A percentile compares a stretch with the other conserved stretches of the same genome.
phyloP scores from a whole-genome alignment of 2,113 vertebrate species.

The Salvelinus namaycush region DNA sequence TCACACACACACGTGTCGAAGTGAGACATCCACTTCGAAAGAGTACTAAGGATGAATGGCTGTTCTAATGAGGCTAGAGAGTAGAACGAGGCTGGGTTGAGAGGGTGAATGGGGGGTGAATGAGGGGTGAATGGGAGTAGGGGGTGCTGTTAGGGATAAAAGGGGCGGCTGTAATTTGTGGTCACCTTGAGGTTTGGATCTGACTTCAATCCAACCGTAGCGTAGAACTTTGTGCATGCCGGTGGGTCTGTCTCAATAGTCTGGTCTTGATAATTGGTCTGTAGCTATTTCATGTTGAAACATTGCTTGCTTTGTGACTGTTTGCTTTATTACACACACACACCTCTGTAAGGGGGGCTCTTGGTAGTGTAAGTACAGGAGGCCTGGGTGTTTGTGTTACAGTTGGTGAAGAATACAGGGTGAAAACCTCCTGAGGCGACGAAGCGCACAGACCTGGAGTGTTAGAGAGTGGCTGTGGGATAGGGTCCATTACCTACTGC shows the following conservation, averaged over 20 bases:
- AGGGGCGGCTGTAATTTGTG: neutral
- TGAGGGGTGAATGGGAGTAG: neutral
- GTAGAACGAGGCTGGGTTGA: no score
- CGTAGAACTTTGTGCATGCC: neutral
- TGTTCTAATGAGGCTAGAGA: neutral
- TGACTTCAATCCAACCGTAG: neutral
- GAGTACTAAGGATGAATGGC: neutral
- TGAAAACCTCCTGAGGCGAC: conserved; percentile 2
- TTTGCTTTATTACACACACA: neutral
- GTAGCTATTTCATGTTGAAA: conserved; percentile 7
- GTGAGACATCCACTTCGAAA: conserved; percentile 5
- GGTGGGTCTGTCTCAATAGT: conserved; percentile 6
- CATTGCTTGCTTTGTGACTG: conserved; percentile 20
- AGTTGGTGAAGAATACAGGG: conserved; percentile 1
- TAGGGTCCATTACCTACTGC: neutral
- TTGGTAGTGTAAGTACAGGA: neutral
- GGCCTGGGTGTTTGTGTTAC: conserved; percentile 9
- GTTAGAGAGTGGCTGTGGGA: neutral
- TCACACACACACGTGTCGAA: neutral
- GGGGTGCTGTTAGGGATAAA: neutral
- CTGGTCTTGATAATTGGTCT: neutral
- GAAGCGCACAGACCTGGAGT: neutral
- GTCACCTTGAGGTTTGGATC: neutral
- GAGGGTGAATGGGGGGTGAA: no score
- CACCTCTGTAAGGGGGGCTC: neutral